Evolutionary conservation across 1,140 invertebrate species (phyloP).

Genomic region (Drosophila novamexicana): DNA sequence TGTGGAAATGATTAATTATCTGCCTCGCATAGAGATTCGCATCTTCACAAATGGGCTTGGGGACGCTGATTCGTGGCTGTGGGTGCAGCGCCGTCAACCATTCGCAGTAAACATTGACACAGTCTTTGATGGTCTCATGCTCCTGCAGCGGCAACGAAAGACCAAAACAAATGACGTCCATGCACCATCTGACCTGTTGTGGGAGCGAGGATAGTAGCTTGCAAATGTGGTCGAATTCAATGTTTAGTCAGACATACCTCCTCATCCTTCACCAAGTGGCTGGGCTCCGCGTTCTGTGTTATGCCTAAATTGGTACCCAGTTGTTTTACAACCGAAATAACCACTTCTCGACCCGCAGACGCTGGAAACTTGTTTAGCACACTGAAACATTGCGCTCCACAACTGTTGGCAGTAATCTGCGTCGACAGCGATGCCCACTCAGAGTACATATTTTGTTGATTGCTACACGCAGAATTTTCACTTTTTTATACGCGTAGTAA

Average conservation of each 20-base stretch:
- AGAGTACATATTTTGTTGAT: conserved; percentile 88
- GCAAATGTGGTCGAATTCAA: neutral
- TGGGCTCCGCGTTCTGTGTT: conserved; percentile 90
- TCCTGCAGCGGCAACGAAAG: conserved; percentile 94
- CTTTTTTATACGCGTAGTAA: neutral
- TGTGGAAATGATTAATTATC: conserved; percentile 97
- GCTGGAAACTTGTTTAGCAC: conserved; percentile 94
- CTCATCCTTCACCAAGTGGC: conserved; percentile 89
- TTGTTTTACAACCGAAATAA: conserved; percentile 92
- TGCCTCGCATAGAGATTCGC: conserved; percentile 96
- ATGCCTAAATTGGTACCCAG: conserved; percentile 91
- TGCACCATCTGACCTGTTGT: conserved; percentile 79
- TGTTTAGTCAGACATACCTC: conserved; percentile 86
- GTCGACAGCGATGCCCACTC: conserved; percentile 93
- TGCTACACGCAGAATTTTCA: conserved; percentile 6
- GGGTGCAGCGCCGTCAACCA: conserved; percentile 96
- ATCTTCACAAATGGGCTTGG: conserved; percentile 93
- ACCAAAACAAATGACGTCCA: conserved; percentile 94
- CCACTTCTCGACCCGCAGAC: conserved; percentile 91
- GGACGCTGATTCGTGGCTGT: conserved; percentile 92
- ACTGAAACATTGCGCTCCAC: conserved; percentile 89
- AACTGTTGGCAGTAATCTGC: conserved; percentile 88
- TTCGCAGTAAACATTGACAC: conserved; percentile 98
- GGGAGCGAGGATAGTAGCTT: neutral
- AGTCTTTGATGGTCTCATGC: conserved; percentile 97